Base-by-base conservation (phyloP, 2,113 vertebrate species). In the Tinamus guttatus region DNA sequence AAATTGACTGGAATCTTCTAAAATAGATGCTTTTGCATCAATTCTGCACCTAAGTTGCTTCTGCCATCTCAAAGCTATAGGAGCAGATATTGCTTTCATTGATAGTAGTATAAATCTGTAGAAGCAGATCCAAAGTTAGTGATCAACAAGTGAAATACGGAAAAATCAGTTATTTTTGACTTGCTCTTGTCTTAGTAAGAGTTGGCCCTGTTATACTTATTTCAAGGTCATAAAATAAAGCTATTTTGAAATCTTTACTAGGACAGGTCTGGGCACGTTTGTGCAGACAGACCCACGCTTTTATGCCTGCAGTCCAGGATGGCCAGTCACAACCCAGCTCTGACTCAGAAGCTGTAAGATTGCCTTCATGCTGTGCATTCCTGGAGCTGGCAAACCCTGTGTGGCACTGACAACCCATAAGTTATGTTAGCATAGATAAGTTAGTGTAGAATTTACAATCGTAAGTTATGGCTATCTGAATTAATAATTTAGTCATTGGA, bases 401-500 rank as follows among this genome's bases (percentile, higher is more conserved):
- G 13, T 78, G 41, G 27, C 43, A 43, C n/a, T 65, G 19, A 14
- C 19, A 68, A 60, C 22, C 80, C 13, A 0, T 28, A 22, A 38
- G 59, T 36, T 64, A 5, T 2, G 5, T 54, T 52, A 19, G 41
- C 3, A 0, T 0, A n/a, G n/a, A n/a, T n/a, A 38, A 49, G 51
- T 38, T 69, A 38, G 63, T 65, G 11, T 10, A 64, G 36, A 49
- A 63, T 7, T 86, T 88, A 36, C 2, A 86, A 87, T 56, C 34
- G 78, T 65, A 54, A 83, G 67, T 86, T 63, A 69, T 52, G n/a
- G 40, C 9, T 83, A 81, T 78, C 58, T 76, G 64, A 69, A 70
- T 85, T 36, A 76, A 65, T 64, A 77, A 81, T 85, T 47, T 76
- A 85, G 56, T 70, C 32, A 87, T 95, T 89, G 85, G 54, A 51